Percentiles rank a stretch among this genome's conserved stretches.
Evolutionary conservation across 2,888 invertebrate species (phyloP).

Genomic region (Mimumesa dahlbomi): DNA sequence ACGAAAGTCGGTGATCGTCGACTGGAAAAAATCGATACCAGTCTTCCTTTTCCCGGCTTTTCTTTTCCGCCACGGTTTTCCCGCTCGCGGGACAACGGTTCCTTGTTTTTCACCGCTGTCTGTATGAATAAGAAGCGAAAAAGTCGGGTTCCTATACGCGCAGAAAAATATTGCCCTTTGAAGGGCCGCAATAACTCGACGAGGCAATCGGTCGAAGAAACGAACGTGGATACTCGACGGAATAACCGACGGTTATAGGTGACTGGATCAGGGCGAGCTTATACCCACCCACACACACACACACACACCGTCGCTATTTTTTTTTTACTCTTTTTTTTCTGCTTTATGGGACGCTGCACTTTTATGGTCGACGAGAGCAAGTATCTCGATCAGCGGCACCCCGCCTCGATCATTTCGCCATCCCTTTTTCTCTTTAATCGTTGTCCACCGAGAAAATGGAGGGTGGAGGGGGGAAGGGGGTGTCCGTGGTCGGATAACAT

Average conservation of each 20-base stretch:
- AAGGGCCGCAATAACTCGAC: conserved; percentile 48
- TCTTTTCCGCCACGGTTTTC: background rate
- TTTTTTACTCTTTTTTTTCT: background rate
- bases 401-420: conserved; percentile 11
- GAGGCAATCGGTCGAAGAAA: conserved; percentile 41
- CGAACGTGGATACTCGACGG: conserved; percentile 36
- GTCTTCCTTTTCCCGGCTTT: background rate
- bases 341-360: conserved; percentile 10
- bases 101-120: conserved; percentile 21
- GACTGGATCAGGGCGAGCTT: conserved; percentile 34
- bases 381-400: conserved; percentile 20
- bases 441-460: no score
- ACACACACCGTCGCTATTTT: background rate
- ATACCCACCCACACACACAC: background rate
- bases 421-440: conserved; percentile 8
- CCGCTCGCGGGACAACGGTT: background rate
- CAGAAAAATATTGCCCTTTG: conserved; percentile 53
- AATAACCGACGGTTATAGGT: conserved; percentile 40
- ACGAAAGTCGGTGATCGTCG: conserved; percentile 30
- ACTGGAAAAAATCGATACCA: conserved; percentile 25
- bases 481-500: conserved; percentile 7
- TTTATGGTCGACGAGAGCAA: conserved; percentile 22
- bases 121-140: conserved; percentile 41
- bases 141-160: conserved; percentile 19
- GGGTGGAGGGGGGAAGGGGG: no score